phyloP scores from a whole-genome alignment of 1,140 invertebrate genomes.

The Drosophila seguyi region DNA sequence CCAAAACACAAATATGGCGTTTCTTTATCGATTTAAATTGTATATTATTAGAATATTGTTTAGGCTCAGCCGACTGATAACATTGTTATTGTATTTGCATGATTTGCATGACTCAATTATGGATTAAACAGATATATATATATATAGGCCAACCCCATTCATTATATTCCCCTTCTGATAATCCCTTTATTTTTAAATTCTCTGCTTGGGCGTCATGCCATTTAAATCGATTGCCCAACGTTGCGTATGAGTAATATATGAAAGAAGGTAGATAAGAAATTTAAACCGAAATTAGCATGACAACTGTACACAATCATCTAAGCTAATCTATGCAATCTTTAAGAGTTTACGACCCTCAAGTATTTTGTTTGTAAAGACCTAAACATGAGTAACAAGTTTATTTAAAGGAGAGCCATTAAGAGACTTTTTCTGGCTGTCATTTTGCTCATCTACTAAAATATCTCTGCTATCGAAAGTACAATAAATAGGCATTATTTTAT shows the following conservation, averaged over 20 bases:
- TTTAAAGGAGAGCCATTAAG: neutral
- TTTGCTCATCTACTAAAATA: constrained; percentile 13
- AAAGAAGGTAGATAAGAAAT: constrained; percentile 1
- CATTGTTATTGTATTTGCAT: neutral
- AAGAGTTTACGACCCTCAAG: neutral
- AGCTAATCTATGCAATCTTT: neutral
- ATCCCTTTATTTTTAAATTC: constrained; percentile 8
- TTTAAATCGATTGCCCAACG: constrained; percentile 11
- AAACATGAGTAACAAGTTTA: neutral
- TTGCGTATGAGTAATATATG: constrained; percentile 43
- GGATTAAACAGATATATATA: constrained; percentile 6
- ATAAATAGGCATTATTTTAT: constrained; percentile 18
- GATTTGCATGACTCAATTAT: constrained; percentile 5
- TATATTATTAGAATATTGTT: constrained; percentile 23
- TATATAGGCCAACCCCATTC: neutral
- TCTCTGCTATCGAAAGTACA: neutral
- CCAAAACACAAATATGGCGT: constrained; percentile 23
- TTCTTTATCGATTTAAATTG: constrained; percentile 8
- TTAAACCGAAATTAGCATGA: neutral
- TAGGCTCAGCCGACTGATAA: constrained; percentile 11
- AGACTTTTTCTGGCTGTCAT: neutral
- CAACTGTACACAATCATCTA: neutral
- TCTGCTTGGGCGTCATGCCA: neutral
- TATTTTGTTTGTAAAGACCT: neutral
- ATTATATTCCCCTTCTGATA: neutral